Percentiles rank a stretch among this genome's conserved stretches.
These are phyloP conservation scores for Notothenia rossii DNA, from an alignment of 2,113 vertebrate species.

Conservation along the genomic window DNA sequence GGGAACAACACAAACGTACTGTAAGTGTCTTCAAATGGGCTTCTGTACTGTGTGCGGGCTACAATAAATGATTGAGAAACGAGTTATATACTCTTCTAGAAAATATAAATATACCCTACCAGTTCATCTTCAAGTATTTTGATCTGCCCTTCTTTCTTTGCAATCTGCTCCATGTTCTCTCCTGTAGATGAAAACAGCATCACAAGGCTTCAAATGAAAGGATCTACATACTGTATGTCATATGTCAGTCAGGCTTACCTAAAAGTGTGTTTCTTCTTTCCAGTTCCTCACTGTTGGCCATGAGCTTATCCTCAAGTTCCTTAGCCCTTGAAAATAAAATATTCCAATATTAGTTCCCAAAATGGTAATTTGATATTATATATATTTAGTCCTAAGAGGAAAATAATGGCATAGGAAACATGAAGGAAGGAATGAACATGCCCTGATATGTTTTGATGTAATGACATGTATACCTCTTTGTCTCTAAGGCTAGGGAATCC, in stretches of 20 bases:
- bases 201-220: neutral
- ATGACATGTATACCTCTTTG: slow-evolving; percentile 82
- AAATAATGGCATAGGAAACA: slow-evolving; percentile 24
- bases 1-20: slow-evolving; percentile 11
- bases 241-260: slow-evolving; percentile 58
- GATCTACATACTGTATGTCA: neutral
- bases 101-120: slow-evolving; percentile 75
- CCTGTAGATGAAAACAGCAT: slow-evolving; percentile 76
- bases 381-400: slow-evolving; percentile 13
- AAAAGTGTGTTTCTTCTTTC: slow-evolving; percentile 62
- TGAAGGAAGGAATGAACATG: neutral
- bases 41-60: neutral
- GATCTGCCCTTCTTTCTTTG: slow-evolving; percentile 84
- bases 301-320: slow-evolving; percentile 68
- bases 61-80: neutral
- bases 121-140: slow-evolving; percentile 83
- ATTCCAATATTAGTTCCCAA: no score
- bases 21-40: neutral
- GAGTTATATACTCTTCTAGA: neutral
- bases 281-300: slow-evolving; percentile 59
- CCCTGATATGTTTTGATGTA: neutral
- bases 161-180: slow-evolving; percentile 81
- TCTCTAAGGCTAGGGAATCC: slow-evolving; percentile 81
- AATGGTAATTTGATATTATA: no score
- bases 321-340: slow-evolving; percentile 62